These are phyloP conservation scores for Garra rufa DNA, from an alignment of 2,113 vertebrate genomes.

Conservation along the genomic window DNA sequence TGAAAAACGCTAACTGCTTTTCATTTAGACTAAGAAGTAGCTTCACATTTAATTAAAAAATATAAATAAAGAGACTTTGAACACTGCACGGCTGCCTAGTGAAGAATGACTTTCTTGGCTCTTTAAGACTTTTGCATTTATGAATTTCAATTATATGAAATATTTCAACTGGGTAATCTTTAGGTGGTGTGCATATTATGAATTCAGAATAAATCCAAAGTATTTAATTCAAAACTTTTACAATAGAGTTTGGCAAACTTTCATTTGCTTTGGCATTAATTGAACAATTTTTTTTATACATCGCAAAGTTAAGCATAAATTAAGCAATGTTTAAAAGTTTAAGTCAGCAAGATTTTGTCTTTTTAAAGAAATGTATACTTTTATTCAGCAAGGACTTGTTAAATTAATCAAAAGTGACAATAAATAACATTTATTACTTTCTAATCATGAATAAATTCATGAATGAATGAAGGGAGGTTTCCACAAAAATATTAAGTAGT, in stretches of 20 bases:
- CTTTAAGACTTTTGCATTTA: not conserved
- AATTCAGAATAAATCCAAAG: not conserved
- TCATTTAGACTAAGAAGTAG: conserved; percentile 17
- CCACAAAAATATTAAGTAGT: not conserved
- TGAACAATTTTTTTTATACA: not conserved
- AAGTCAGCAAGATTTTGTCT: not conserved
- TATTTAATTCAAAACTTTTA: not conserved
- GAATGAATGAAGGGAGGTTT: too few relatives aligned
- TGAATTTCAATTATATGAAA: conserved; percentile 13
- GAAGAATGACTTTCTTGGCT: not conserved
- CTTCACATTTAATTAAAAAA: not conserved
- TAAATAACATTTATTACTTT: not conserved
- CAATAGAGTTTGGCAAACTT: not conserved
- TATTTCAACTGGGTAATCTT: conserved; percentile 8
- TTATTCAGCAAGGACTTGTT: not conserved
- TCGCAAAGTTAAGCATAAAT: not conserved
- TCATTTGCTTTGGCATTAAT: not conserved
- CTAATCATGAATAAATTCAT: too few relatives aligned
- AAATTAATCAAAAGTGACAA: not conserved
- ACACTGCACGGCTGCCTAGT: not conserved
- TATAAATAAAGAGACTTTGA: not conserved
- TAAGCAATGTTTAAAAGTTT: not conserved
- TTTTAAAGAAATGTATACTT: not conserved
- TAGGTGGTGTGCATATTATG: not conserved
- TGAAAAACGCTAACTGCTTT: conserved; percentile 40